Evolutionary conservation across 1,140 invertebrate species (phyloP), one percentile per base, ranked within the genome.

Genomic region (Heliothis virescens): DNA sequence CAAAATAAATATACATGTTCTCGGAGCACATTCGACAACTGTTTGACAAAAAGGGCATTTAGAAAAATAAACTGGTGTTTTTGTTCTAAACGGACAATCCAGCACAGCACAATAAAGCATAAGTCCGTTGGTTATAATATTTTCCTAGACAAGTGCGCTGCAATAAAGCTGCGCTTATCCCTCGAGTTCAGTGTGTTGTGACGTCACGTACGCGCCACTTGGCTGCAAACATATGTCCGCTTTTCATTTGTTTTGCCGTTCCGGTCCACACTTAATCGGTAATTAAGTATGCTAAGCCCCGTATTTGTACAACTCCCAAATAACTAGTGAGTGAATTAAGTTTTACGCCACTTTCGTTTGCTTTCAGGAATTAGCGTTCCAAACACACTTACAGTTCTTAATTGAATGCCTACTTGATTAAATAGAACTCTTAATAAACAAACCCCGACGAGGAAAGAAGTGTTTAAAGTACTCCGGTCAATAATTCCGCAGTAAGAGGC

Each of bases 151-250:
- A 47, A 65, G 47, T 48, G 48, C n/a, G 16, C 10, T 48, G 12
- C n/a, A 16, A 26, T 26, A 63, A 29, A 34, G 16, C 63, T 48
- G 48, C 63, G n/a, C 18, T 67, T 67, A 67, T 48, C 63, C 12
- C 63, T 9, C 34, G 34, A 41, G 34, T 41, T 41, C 34, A 41
- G 5, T 41, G 16, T 67, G 41, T 67, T 41, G 63, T 48, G 63
- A 67, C 16, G 63, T 48, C 34, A n/a, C 60, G 29, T 63, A 16
- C 63, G 41, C 48, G 16, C 63, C 16, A 13, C 10, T 34, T 26
- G 41, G 16, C 5, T 26, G 15, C 15, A 13, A 34, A 65, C n/a
- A 10, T 47, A 47, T 41, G 34, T 41, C 34, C 62, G n/a, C 15
- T 67, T 67, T 18, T 12, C 41, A 67, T 67, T 67, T 48, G 41